phyloP scores from a whole-genome alignment of 2,113 vertebrate genomes.

The Scomber japonicus region DNA sequence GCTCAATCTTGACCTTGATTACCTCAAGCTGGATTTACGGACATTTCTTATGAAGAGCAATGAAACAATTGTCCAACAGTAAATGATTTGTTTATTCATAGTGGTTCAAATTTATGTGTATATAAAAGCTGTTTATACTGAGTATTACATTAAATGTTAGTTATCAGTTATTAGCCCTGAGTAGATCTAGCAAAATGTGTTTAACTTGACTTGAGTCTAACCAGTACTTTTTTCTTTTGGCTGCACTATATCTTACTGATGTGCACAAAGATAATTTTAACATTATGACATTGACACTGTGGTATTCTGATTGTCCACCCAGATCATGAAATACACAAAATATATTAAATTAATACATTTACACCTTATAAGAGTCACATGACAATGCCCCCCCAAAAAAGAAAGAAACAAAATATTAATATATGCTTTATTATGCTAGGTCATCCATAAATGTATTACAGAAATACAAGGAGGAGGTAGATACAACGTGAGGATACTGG shows the following conservation, averaged over 20 bases:
- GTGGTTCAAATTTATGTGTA: neutral
- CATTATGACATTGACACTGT: too few relatives aligned
- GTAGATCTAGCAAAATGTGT: neutral
- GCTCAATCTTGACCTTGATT: conserved; percentile 33
- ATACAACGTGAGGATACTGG: neutral
- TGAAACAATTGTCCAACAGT: neutral
- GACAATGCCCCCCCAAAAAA: neutral
- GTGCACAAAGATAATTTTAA: too few relatives aligned
- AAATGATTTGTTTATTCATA: conserved; percentile 16
- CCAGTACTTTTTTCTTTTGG: too few relatives aligned
- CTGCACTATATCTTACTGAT: too few relatives aligned
- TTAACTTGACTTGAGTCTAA: neutral
- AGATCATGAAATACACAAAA: neutral
- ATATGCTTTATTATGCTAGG: too few relatives aligned
- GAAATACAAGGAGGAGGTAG: neutral
- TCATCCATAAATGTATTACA: neutral
- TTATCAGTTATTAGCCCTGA: too few relatives aligned
- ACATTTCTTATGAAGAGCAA: neutral
- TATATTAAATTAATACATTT: neutral
- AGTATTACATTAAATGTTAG: neutral
- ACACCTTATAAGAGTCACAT: neutral
- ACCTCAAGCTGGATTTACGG: neutral
- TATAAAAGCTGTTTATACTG: neutral
- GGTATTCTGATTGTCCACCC: too few relatives aligned
- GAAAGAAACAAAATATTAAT: neutral